Percentiles rank a stretch among this genome's conserved stretches.
phyloP scores from a whole-genome alignment of 1,140 invertebrate genomes.

The Aporrectodea caliginosa region DNA sequence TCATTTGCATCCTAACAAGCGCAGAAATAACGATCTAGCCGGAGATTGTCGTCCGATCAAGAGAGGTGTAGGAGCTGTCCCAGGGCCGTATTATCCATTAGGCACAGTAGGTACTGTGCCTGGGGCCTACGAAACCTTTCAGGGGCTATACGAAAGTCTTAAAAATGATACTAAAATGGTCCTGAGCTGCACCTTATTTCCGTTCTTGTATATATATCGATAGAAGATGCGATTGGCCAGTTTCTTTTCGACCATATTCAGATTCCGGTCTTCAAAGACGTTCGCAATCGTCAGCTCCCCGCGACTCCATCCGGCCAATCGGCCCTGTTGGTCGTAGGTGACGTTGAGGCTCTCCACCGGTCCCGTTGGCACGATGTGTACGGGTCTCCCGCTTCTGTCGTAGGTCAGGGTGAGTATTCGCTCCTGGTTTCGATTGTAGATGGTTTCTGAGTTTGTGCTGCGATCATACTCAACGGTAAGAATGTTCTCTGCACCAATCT shows the following conservation, averaged over 20 bases:
- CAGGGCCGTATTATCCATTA: background rate
- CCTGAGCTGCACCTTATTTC: slow-evolving; percentile 40
- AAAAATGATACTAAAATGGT: background rate
- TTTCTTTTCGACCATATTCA: slow-evolving; percentile 77
- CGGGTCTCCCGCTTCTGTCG: slow-evolving; percentile 78
- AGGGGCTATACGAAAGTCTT: background rate
- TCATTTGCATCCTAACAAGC: background rate
- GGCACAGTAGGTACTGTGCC: too few species aligned
- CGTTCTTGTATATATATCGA: slow-evolving; percentile 61
- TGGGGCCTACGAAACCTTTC: background rate
- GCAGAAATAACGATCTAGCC: too few species aligned
- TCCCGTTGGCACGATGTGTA: slow-evolving; percentile 61
- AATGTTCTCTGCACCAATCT: slow-evolving; percentile 72
- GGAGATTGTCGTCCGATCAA: background rate
- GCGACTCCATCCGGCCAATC: slow-evolving; percentile 87
- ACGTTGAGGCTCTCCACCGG: slow-evolving; percentile 73
- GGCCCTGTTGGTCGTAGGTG: slow-evolving; percentile 71
- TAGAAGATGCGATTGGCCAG: slow-evolving; percentile 70
- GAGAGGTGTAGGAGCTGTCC: background rate
- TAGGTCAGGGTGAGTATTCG: slow-evolving; percentile 80
- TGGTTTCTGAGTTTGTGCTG: slow-evolving; percentile 77
- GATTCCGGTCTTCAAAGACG: slow-evolving; percentile 74
- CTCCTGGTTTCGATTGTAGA: slow-evolving; percentile 76
- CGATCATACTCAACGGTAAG: slow-evolving; percentile 87
- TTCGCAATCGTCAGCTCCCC: slow-evolving; percentile 78